A percentile compares a stretch with the other conserved stretches of the same genome.
phyloP scores from a whole-genome alignment of 2,797 vertebrate species.

The Scolopax rusticola region DNA sequence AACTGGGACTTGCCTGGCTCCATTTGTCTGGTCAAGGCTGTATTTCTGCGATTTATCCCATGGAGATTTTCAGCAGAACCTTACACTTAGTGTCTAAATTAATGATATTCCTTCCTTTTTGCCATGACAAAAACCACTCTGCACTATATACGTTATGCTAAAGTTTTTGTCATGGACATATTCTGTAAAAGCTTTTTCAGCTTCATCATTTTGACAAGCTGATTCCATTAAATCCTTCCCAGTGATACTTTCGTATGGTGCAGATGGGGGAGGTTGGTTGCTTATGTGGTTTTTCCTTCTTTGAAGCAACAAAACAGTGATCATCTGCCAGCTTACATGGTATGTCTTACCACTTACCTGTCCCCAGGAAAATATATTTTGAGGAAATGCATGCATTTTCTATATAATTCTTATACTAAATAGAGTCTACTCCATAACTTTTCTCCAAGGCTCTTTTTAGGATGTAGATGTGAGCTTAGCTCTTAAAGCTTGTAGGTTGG shows the following conservation, averaged over 20 bases:
- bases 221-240: slow-evolving; percentile 77
- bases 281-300: slow-evolving; percentile 24
- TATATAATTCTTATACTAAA: neutral
- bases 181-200: slow-evolving; percentile 77
- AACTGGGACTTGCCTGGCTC: slow-evolving; percentile 72
- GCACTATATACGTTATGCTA: slow-evolving; percentile 75
- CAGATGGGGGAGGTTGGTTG: neutral
- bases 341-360: neutral
- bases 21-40: slow-evolving; percentile 70
- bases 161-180: slow-evolving; percentile 70
- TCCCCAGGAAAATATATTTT: slow-evolving; percentile 30
- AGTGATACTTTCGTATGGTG: slow-evolving; percentile 51
- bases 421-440: neutral
- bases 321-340: slow-evolving; percentile 33
- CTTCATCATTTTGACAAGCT: slow-evolving; percentile 73
- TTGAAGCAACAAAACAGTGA: slow-evolving; percentile 69
- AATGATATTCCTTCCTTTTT: slow-evolving; percentile 75
- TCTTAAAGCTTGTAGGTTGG: neutral
- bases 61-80: slow-evolving; percentile 72
- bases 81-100: slow-evolving; percentile 77
- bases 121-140: slow-evolving; percentile 71
- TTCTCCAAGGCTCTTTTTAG: neutral
- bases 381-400: slow-evolving; percentile 18
- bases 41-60: slow-evolving; percentile 73
- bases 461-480: neutral